phyloP scores from a whole-genome alignment of 2,888 invertebrate genomes.

The Galeopsomyia nigrocyanea region DNA sequence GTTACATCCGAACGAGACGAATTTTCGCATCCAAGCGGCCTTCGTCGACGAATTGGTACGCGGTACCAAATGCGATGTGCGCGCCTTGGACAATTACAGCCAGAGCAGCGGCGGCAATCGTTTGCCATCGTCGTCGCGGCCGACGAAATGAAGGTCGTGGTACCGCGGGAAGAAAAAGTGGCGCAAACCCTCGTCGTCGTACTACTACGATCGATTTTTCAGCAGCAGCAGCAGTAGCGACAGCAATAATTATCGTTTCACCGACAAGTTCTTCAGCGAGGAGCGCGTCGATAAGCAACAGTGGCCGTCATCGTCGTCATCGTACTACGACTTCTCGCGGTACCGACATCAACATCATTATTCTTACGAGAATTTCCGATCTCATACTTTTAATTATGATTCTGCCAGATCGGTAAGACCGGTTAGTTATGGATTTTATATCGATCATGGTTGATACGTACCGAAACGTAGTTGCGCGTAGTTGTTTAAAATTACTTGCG shows the following conservation, averaged over 20 bases:
- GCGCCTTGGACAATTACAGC: slow-evolving; percentile 37
- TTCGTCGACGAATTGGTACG: slow-evolving; percentile 72
- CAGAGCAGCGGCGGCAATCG: neutral
- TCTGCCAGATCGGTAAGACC: slow-evolving; percentile 15
- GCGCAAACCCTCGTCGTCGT: neutral
- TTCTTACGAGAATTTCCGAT: too few relatives aligned
- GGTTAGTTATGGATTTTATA: slow-evolving; percentile 46
- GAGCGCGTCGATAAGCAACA: slow-evolving; percentile 1
- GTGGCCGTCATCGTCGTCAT: neutral
- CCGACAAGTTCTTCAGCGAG: slow-evolving; percentile 5
- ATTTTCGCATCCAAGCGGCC: slow-evolving; percentile 80
- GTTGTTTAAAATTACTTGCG: too few relatives aligned
- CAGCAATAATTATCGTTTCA: neutral
- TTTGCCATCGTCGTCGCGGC: slow-evolving; percentile 5
- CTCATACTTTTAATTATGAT: neutral
- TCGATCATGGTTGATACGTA: slow-evolving; percentile 47
- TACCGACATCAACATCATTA: slow-evolving; percentile 22
- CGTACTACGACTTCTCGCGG: slow-evolving; percentile 51
- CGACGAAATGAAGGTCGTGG: slow-evolving; percentile 53
- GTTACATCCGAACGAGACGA: slow-evolving; percentile 71
- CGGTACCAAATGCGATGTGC: slow-evolving; percentile 72
- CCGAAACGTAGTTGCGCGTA: too few relatives aligned
- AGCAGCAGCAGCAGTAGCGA: neutral
- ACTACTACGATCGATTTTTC: slow-evolving; percentile 4
- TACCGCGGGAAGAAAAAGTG: slow-evolving; percentile 53